A percentile compares a stretch with the other conserved stretches of the same genome.
Evolutionary conservation across 1,140 invertebrate species (phyloP).

Genomic region (Meloidogyne floridensis): DNA sequence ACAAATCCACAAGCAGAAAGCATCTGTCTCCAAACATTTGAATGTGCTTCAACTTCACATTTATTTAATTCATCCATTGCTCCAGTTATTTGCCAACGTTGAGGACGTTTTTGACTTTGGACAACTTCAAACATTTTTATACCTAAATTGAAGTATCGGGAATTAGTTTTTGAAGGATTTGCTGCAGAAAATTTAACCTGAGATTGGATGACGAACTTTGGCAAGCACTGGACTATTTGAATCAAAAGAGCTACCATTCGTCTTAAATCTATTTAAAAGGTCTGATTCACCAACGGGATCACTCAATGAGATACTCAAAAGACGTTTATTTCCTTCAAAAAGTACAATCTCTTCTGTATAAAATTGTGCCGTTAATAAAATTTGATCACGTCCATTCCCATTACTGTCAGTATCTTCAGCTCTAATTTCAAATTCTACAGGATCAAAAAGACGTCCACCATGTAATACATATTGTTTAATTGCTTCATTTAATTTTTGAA

Average conservation of each 20-base stretch:
- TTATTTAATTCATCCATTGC: conserved; percentile 50
- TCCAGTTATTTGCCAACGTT: conserved; percentile 47
- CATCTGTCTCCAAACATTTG: conserved; percentile 48
- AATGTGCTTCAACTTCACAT: conserved; percentile 46
- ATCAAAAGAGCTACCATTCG: background rate
- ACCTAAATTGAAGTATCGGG: conserved; percentile 30
- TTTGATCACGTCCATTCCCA: conserved; percentile 19
- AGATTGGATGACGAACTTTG: conserved; percentile 57
- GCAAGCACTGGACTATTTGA: conserved; percentile 40
- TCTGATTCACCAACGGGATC: conserved; percentile 37
- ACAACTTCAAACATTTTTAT: conserved; percentile 58
- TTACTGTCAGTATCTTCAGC: conserved; percentile 33
- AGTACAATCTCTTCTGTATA: conserved; percentile 57
- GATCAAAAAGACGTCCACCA: conserved; percentile 54
- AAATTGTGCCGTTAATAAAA: conserved; percentile 52
- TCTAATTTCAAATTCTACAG: conserved; percentile 59
- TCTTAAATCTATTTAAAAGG: conserved; percentile 1
- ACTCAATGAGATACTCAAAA: conserved; percentile 51
- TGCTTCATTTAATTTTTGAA: conserved; percentile 46
- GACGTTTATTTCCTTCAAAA: conserved; percentile 56
- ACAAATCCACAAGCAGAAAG: conserved; percentile 45
- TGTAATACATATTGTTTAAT: conserved; percentile 57
- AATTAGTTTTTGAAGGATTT: background rate
- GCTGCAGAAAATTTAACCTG: conserved; percentile 39
- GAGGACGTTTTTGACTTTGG: conserved; percentile 34